phyloP scores from a whole-genome alignment of 2,797 vertebrate species.

The Gorsachius magnificus region DNA sequence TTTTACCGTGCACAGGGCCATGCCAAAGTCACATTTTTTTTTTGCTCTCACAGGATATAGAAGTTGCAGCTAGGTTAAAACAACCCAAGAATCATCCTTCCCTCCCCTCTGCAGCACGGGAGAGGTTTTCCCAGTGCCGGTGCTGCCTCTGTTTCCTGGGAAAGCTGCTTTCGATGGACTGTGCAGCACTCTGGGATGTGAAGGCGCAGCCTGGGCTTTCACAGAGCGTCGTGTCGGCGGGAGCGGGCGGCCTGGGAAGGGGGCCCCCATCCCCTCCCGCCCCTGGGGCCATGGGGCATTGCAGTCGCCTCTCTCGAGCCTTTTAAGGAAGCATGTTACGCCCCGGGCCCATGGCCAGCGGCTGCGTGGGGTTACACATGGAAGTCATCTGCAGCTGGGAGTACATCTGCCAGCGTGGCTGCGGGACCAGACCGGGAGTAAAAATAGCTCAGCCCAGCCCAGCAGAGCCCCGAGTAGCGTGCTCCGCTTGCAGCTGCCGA shows the following conservation, averaged over 20 bases:
- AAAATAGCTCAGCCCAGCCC: conserved; percentile 44
- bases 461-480: fast-evolving
- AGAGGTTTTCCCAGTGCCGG: neutral
- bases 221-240: fast-evolving
- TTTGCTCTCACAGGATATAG: fast-evolving
- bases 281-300: neutral
- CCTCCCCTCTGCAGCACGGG: neutral
- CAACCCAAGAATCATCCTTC: fast-evolving
- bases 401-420: conserved; percentile 62
- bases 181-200: fast-evolving
- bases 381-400: conserved; percentile 31
- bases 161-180: neutral
- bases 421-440: neutral
- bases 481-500: fast-evolving
- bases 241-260: neutral
- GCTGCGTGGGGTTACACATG: conserved; percentile 2
- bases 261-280: neutral
- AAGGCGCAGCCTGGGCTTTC: neutral
- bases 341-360: neutral
- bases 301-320: conserved; percentile 8
- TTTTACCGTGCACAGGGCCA: fast-evolving
- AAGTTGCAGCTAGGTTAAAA: neutral
- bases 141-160: neutral
- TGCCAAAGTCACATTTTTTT: fast-evolving
- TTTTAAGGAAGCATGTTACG: conserved; percentile 55